Evolutionary conservation across 2,888 invertebrate genomes (phyloP).

Genomic region (Silvanus unidentatus): DNA sequence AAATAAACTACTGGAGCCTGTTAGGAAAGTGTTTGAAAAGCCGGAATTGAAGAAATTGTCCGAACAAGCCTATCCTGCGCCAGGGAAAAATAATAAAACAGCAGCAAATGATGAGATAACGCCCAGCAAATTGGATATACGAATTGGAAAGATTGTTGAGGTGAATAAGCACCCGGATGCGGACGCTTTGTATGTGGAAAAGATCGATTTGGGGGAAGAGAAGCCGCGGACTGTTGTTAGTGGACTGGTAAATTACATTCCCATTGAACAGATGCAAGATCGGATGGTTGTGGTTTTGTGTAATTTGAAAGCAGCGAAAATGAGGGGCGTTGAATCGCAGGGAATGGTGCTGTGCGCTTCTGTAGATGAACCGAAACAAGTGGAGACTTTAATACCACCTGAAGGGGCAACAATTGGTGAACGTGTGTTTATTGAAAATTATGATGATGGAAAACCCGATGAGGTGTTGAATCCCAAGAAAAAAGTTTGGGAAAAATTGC

Average conservation of each 20-base stretch:
- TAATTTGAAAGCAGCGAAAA: conserved; percentile 94
- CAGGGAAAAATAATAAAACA: conserved; percentile 49
- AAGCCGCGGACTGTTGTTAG: conserved; percentile 70
- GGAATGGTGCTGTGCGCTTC: conserved; percentile 95
- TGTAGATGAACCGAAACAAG: conserved; percentile 67
- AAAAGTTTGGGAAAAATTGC: conserved; percentile 91
- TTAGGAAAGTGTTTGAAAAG: conserved; percentile 77
- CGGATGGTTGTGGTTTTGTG: conserved; percentile 88
- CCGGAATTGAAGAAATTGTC: conserved; percentile 73
- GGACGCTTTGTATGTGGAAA: conserved; percentile 85
- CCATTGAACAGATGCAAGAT: conserved; percentile 83
- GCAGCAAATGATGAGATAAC: conserved; percentile 52
- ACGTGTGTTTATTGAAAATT: conserved; percentile 75
- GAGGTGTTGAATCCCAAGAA: conserved; percentile 90
- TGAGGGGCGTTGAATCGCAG: conserved; percentile 85
- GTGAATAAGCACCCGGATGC: conserved; percentile 87
- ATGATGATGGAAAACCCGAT: conserved; percentile 71
- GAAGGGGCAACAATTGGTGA: conserved; percentile 74
- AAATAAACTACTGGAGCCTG: conserved; percentile 81
- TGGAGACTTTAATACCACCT: conserved; percentile 82
- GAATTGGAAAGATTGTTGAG: conserved; percentile 80
- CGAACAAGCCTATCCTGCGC: conserved; percentile 78
- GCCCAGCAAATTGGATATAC: conserved; percentile 76
- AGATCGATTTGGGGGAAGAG: conserved; percentile 81
- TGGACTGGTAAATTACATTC: conserved; percentile 87